These are phyloP conservation scores for Trissoscelio sp. DNA, from an alignment of 2,888 invertebrate species.

Conservation along the genomic window DNA sequence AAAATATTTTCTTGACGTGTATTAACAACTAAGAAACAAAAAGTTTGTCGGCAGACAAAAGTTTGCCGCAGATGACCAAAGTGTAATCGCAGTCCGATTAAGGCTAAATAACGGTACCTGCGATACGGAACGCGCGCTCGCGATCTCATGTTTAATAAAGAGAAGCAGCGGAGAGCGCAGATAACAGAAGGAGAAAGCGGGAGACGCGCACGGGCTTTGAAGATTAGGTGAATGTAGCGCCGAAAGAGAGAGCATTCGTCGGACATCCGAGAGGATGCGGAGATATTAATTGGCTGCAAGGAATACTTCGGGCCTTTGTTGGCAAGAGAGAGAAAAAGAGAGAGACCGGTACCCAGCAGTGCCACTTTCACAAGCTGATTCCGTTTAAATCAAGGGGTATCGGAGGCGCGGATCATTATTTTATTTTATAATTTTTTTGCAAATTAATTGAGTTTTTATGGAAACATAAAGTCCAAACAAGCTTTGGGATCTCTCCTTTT, in stretches of 20 bases:
- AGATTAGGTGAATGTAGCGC: conserved; percentile 55
- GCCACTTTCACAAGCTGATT: conserved; percentile 48
- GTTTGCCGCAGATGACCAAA: conserved; percentile 21
- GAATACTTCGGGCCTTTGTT: conserved; percentile 29
- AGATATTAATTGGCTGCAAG: conserved; percentile 42
- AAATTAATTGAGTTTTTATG: no score
- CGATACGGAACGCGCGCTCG: conserved; percentile 24
- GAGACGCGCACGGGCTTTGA: conserved; percentile 27
- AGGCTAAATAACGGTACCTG: conserved; percentile 65
- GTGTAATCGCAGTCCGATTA: conserved; percentile 44
- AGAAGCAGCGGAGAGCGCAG: conserved; percentile 49
- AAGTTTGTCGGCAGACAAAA: conserved; percentile 1
- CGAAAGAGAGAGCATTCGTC: conserved; percentile 63
- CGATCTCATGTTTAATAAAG: conserved; percentile 49
- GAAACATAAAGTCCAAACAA: no score
- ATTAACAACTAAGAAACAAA: no score
- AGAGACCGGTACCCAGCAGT: conserved; percentile 5
- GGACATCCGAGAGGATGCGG: conserved; percentile 52
- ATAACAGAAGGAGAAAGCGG: conserved; percentile 62
- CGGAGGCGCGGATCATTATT: conserved; percentile 9
- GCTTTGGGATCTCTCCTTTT: no score
- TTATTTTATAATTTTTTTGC: no score
- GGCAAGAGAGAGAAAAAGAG: not conserved
- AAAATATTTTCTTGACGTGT: no score
- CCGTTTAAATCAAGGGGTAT: conserved; percentile 35